Base-by-base conservation (phyloP, 2,888 invertebrate genomes). In the Heliothis peltigera region DNA sequence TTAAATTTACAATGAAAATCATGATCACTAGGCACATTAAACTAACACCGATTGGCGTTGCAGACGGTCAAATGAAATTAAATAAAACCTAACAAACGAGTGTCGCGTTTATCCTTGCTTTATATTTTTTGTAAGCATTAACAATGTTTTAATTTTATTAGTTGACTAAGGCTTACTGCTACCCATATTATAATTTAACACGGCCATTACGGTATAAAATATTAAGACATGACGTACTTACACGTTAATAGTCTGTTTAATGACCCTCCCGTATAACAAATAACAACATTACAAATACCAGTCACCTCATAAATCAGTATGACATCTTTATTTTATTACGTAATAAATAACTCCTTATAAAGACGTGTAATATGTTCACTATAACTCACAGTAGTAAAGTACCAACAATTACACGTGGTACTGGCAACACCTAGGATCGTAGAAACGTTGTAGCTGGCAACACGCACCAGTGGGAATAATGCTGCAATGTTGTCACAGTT, bases 281-380 rank as follows among this genome's bases (percentile, higher is more conserved):
- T 47, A 70, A 54, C 48, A 48, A 64, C 46, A 63, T 73, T 75
- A 70, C 56, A 62, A 75, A 74, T 64, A 73, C 53, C 46, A 32
- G 46, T 21, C 53, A 39, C 25, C 39, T 21, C 54, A 48, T 73
- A 73, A 55, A 70, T 73, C 63, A 60, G 47, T 72, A 48, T 68
- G 71, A 67, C 63, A 72, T 51, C 53, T 7, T 57, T 52, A 65
- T 70, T 73, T 75, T 61, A 73, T 73, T 61, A 18, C 65, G 57
- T 44, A 54, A 70, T 73, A 73, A 75, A 73, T 75, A 61, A 75
- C 75, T 35, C 54, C 18, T 59, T 68, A 64, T 63, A 69, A 56
- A 61, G 42, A 42, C 32, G 52, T 47, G 46, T 57, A 75, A 54
- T 57, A 60, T 54, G 57, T 54, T 43, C 62, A 49, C 22, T 64